Conservation (phyloP, 2,888 invertebrate species). For the Drosophila crucigera region DNA sequence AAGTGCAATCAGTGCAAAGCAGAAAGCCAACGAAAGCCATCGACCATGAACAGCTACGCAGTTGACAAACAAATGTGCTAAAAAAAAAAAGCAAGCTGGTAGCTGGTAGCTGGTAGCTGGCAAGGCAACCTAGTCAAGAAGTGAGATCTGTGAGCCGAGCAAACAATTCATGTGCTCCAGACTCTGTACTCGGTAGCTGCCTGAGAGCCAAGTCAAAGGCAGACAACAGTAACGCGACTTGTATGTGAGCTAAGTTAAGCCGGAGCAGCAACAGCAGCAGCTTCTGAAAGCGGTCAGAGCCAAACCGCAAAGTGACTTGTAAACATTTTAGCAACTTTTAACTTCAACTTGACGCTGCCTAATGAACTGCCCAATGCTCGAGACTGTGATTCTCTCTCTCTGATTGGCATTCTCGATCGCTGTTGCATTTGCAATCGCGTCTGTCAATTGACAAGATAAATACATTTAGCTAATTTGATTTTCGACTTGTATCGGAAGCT, state of each 20-base stretch:
- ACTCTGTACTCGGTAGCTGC: constrained; percentile 8
- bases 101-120: constrained; percentile 11
- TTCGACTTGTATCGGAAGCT: constrained; percentile 64
- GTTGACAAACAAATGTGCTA: constrained; percentile 73
- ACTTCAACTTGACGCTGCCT: constrained; percentile 70
- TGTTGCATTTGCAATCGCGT: constrained; percentile 61
- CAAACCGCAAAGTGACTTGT: constrained; percentile 76
- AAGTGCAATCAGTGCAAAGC: constrained; percentile 83
- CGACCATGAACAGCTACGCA: constrained; percentile 78
- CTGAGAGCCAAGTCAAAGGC: constrained; percentile 29
- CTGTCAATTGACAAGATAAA: constrained; percentile 83
- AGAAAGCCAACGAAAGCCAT: constrained; percentile 69
- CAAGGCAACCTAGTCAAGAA: constrained; percentile 45
- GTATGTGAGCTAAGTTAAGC: constrained; percentile 47
- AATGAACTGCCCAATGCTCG: constrained; percentile 69
- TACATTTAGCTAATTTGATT: constrained; percentile 81
- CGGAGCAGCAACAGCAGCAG: constrained; percentile 27
- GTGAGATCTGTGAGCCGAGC: constrained; percentile 62
- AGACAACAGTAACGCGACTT: constrained; percentile 75
- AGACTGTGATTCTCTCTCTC: constrained; percentile 42
- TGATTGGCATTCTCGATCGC: constrained; percentile 69
- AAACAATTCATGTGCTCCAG: constrained; percentile 77
- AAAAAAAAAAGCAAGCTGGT: neutral
- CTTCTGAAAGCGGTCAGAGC: constrained; percentile 22
- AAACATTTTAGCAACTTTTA: constrained; percentile 81